Base-by-base conservation (phyloP, 2,113 vertebrate species). In the Echinops telfairi region DNA sequence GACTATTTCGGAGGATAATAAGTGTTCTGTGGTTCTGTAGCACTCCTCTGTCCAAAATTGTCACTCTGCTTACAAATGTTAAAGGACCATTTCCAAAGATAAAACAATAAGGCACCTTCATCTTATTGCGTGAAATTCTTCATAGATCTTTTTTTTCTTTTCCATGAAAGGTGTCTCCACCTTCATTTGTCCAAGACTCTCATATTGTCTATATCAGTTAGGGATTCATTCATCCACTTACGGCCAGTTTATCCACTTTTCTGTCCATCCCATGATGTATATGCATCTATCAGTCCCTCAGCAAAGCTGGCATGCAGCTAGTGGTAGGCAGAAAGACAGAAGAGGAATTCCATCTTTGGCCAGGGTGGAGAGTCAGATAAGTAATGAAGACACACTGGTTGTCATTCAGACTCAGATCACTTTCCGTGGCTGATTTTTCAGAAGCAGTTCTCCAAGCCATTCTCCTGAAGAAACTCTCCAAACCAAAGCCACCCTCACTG, bases 1-100 rank as follows among this genome's bases (percentile, higher is more conserved):
- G 86, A 93, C 89, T 73, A 95, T 97, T 96, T 97, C 96, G 89
- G 96, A 96, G 75, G 75, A 92, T 81, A 95, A 96, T 88, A 97
- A 94, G 84, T 80, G 29, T 40, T 71, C 90, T 80, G 29, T 40
- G 89, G 83, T 93, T 96, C 90, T 85, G 62, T 77, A 91, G 93
- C 93, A 94, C 90, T 93, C 31, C 95, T 95, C 40, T 93, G 83
- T 95, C 88, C 92, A 94, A 97, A 96, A 95, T 96, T 95, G 33
- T 92, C 40, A 92, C 79, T 84, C 93, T 87, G 82, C 96, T 95
- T 97, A 96, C 94, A 97, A 93, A 95, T 95, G 83, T 95, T 90
- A 97, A 90, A 89, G 70, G 57, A 95, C 38, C 88, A 62, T 83
- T 94, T 94, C 93, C 82, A 94, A 96, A 96, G 80, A 96, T 78